Evolutionary conservation across 2,797 vertebrate species (phyloP).

Genomic region (Sebastes taczanowskii): DNA sequence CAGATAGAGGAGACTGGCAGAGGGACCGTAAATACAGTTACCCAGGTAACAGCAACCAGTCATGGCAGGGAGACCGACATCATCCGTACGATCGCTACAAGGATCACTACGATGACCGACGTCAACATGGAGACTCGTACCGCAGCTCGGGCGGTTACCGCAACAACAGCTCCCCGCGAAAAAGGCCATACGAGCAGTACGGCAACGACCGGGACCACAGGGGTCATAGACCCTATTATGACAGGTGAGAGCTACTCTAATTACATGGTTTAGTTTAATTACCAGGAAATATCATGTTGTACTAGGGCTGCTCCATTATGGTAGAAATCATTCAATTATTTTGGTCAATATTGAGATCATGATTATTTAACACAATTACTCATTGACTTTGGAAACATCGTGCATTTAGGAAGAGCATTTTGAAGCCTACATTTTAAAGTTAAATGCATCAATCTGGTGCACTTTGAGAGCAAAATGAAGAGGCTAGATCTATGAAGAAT

Average conservation of each 20-base stretch:
- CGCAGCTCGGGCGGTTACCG: slow-evolving; percentile 91
- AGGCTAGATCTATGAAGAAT: background rate
- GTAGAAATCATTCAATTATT: background rate
- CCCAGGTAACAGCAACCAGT: slow-evolving; percentile 88
- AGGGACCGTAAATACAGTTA: slow-evolving; percentile 95
- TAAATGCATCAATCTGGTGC: background rate
- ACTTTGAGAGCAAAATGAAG: background rate
- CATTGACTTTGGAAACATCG: background rate
- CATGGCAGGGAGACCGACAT: slow-evolving; percentile 94
- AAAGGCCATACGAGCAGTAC: slow-evolving; percentile 94
- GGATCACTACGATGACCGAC: slow-evolving; percentile 93
- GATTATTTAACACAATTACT: background rate
- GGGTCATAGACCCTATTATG: slow-evolving; percentile 93
- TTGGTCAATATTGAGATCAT: background rate
- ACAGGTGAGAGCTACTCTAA: slow-evolving; percentile 83
- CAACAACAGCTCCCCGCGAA: slow-evolving; percentile 89
- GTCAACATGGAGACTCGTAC: slow-evolving; percentile 88
- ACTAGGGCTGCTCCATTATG: background rate
- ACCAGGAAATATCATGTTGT: background rate
- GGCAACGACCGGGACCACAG: slow-evolving; percentile 94
- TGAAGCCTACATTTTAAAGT: background rate
- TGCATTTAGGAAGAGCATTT: background rate
- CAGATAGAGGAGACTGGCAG: slow-evolving; percentile 97
- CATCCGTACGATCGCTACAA: slow-evolving; percentile 96
- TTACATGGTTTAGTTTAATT: background rate